Evolutionary conservation across 64 coral and sea anemone species (phyloP).

Genomic region (Pachyseris speciosa): DNA sequence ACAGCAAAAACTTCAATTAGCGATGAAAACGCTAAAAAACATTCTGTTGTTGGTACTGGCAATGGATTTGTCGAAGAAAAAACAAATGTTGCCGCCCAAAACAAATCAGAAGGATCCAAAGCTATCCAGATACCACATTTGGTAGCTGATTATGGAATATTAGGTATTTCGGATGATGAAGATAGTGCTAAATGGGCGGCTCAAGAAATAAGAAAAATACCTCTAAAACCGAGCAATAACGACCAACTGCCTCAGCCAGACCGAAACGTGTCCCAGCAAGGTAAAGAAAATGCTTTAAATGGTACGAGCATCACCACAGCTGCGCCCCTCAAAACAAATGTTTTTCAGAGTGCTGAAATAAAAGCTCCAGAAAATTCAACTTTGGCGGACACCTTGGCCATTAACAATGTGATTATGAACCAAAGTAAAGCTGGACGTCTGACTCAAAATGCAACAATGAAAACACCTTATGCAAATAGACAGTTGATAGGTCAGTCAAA

Average conservation of each 20-base stretch:
- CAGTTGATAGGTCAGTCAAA: not conserved
- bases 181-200: slow-evolving; percentile 66
- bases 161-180: slow-evolving; percentile 69
- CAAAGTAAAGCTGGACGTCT: no score
- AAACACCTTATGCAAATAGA: not conserved
- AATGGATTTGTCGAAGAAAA: not conserved
- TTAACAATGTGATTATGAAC: not conserved
- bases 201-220: not conserved
- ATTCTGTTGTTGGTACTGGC: not conserved
- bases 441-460: not conserved
- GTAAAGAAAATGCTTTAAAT: not conserved
- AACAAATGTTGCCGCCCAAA: not conserved
- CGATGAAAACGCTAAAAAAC: not conserved
- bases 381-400: not conserved
- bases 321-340: not conserved
- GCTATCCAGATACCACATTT: not conserved
- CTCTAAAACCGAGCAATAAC: not conserved
- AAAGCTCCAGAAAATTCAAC: not conserved
- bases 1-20: not conserved
- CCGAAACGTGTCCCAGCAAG: no score
- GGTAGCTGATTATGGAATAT: slow-evolving; percentile 31
- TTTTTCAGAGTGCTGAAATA: not conserved
- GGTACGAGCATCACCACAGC: not conserved
- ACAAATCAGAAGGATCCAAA: not conserved
- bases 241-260: not conserved